phyloP scores from a whole-genome alignment of 2,888 invertebrate genomes.

The Kuschelorhynchus macadamiae region DNA sequence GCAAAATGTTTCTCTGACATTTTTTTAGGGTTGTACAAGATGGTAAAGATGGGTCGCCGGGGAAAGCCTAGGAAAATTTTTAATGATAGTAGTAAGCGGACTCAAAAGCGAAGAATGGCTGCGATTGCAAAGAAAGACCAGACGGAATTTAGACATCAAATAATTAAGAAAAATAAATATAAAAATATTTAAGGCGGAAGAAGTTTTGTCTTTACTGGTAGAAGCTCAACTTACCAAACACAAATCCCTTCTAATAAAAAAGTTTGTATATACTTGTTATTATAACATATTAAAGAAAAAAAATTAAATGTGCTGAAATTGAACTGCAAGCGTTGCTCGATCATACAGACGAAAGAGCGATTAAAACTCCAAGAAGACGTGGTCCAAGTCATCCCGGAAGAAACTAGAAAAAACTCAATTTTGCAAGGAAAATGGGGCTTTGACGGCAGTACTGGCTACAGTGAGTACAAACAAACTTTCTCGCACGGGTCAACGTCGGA shows the following conservation, averaged over 20 bases:
- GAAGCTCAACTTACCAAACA: no score
- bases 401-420: not conserved
- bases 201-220: no score
- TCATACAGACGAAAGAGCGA: constrained; percentile 2
- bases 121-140: not conserved
- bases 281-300: not conserved
- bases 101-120: no score
- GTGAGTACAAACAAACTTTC: not conserved
- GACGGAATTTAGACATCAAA: not conserved
- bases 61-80: no score
- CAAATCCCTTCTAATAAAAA: not conserved
- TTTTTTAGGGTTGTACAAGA: no score
- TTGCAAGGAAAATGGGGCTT: not conserved
- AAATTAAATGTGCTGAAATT: constrained; percentile 6
- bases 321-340: constrained; percentile 8
- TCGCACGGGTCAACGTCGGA: no score
- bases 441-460: not conserved
- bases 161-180: not conserved
- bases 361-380: not conserved
- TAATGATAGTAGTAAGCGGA: no score
- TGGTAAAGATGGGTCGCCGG: no score
- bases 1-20: no score
- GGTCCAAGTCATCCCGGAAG: constrained; percentile 2
- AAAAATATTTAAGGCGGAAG: no score
- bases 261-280: not conserved